These are phyloP conservation scores for Phoxinus dragarum DNA, from an alignment of 2,797 vertebrate species.

Conservation along the genomic window DNA sequence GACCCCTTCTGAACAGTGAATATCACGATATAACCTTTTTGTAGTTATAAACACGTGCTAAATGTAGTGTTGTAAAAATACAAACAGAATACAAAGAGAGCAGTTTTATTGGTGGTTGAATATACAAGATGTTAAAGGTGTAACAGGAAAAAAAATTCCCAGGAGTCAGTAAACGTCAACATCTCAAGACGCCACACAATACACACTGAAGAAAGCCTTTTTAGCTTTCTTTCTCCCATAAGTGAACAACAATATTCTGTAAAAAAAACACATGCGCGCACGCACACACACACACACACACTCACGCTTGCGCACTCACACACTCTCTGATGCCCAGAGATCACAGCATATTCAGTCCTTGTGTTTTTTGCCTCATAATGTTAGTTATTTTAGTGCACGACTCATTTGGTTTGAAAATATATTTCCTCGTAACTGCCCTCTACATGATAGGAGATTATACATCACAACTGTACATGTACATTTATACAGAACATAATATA, in stretches of 20 bases:
- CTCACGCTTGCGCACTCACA: conserved; percentile 51
- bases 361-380: conserved; percentile 64
- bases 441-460: conserved; percentile 40
- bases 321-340: conserved; percentile 71
- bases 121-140: conserved; percentile 50
- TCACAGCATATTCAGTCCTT: conserved; percentile 83
- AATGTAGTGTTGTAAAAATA: neutral
- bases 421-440: conserved; percentile 72
- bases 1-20: neutral
- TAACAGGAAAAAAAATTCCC: conserved; percentile 43
- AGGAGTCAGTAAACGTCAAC: conserved; percentile 43
- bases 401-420: conserved; percentile 71
- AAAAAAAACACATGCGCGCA: conserved; percentile 6
- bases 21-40: neutral
- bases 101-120: conserved; percentile 58
- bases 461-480: conserved; percentile 61
- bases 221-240: neutral
- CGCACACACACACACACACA: neutral
- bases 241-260: neutral
- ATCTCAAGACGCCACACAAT: conserved; percentile 23
- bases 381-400: conserved; percentile 78
- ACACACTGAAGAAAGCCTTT: conserved; percentile 51
- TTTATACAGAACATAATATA: conserved; percentile 80
- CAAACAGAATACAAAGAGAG: conserved; percentile 47
- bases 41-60: neutral